These are phyloP conservation scores for Uropetala carovei DNA, from an alignment of 2,888 invertebrate genomes.

Conservation along the genomic window DNA sequence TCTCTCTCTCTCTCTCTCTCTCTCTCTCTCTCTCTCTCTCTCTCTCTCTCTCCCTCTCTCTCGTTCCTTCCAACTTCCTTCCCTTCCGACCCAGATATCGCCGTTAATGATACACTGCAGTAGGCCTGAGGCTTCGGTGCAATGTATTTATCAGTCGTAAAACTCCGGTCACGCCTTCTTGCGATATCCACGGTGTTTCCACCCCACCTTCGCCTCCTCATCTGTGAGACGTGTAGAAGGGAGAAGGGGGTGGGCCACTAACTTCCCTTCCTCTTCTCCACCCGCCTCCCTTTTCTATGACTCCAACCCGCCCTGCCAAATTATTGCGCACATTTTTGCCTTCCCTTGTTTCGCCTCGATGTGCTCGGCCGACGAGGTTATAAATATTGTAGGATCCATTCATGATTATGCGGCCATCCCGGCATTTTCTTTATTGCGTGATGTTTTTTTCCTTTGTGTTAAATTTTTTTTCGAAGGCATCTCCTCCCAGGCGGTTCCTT, in stretches of 20 bases:
- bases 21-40: no score
- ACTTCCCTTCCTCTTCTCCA: not conserved
- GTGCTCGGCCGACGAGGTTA: slow-evolving; percentile 12
- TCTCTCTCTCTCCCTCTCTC: not conserved
- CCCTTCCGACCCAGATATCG: slow-evolving; percentile 36
- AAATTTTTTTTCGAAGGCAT: not conserved
- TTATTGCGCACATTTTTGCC: not conserved
- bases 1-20: not conserved
- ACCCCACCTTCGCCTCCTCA: not conserved
- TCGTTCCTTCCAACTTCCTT: not conserved
- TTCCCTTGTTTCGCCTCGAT: slow-evolving; percentile 10
- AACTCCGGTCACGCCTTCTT: slow-evolving; percentile 35
- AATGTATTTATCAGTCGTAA: slow-evolving; percentile 57
- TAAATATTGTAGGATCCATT: slow-evolving; percentile 25
- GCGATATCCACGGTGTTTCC: slow-evolving; percentile 25
- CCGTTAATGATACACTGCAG: slow-evolving; percentile 49
- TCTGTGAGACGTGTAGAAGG: no score
- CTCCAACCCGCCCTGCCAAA: not conserved
- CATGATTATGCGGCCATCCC: slow-evolving; percentile 51
- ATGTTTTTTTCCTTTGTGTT: slow-evolving; percentile 21
- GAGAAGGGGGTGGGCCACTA: not conserved
- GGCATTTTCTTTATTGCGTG: slow-evolving; percentile 20
- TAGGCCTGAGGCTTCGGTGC: slow-evolving; percentile 41
- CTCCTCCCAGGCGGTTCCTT: not conserved
- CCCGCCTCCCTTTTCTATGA: not conserved